Base-by-base conservation (phyloP, 2,113 vertebrate genomes). In the Pelodiscus sinensis region DNA sequence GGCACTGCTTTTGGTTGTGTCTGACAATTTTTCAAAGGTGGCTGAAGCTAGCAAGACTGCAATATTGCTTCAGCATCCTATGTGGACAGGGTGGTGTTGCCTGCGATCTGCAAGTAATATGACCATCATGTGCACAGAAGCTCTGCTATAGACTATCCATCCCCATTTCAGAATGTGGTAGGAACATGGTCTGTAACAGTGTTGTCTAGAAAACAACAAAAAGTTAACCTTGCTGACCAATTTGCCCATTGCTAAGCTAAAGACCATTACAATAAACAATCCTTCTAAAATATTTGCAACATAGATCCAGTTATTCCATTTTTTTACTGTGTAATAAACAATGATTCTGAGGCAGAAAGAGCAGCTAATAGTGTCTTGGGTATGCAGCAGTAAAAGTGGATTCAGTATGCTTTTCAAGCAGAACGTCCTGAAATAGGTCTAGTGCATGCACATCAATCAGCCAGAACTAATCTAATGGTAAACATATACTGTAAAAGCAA, bases 401-500 rank as follows among this genome's bases (percentile, higher is more conserved):
- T 4, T 52, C 80, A 38, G 5, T 80, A 31, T 31, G 50, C 60
- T 90, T 89, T 80, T 24, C 84, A 90, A 78, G 85, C 50, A 79
- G 75, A 38, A 51, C 15, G 24, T 87, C 88, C 89, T 21, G 62
- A 81, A 60, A 11, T 38, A 79, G 58, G 29, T 79, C 87, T 77
- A 90, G 57, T 79, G 6, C 16, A 56, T 50, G 60, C 75, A 79
- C 81, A 57, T 94, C 95, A 88, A 82, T 94, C 95, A 96, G 87
- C 94, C 94, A 94, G 93, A 94, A 90, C 87, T 96, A 96, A 97
- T 97, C 91, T 96, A 11, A 44, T 22, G 13, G 84, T 87, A 86
- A 97, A 91, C 83, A 93, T 90, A 87, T 29, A 88, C 93, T 44
- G 8, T 91, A 93, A 92, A 81, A 91, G 88, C 68, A 80, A 90